phyloP scores from a whole-genome alignment of 2,797 vertebrate genomes.

The Xenentodon cancila region DNA sequence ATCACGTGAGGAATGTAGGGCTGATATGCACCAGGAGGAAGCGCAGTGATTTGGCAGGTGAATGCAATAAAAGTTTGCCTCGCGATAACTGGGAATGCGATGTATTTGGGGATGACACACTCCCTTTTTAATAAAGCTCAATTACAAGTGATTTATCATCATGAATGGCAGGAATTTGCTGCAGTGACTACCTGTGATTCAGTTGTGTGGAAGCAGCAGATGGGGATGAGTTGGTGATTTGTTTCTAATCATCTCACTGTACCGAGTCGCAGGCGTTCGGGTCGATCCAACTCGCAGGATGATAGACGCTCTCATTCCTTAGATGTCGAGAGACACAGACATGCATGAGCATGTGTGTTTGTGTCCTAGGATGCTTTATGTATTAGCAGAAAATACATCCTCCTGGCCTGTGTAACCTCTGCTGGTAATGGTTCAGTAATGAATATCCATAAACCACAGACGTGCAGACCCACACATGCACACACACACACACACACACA shows the following conservation, averaged over 20 bases:
- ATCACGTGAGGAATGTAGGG: conserved; percentile 35
- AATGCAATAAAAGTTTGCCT: conserved; percentile 41
- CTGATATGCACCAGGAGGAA: conserved; percentile 26
- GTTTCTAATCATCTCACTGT: conserved; percentile 52
- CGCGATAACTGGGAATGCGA: neutral
- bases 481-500: neutral
- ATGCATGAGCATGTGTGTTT: conserved; percentile 15
- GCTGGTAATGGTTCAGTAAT: conserved; percentile 75
- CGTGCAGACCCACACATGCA: conserved; percentile 54
- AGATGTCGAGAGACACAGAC: conserved; percentile 47
- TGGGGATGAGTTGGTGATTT: conserved; percentile 58
- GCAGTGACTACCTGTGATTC: conserved; percentile 34
- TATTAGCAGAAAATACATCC: conserved; percentile 67
- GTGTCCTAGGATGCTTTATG: conserved; percentile 46
- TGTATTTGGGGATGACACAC: conserved; percentile 7
- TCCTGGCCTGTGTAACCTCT: conserved; percentile 73
- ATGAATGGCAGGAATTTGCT: conserved; percentile 20
- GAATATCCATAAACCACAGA: conserved; percentile 76
- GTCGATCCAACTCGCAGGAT: conserved; percentile 49
- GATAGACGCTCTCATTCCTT: conserved; percentile 70
- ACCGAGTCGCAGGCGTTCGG: conserved; percentile 8
- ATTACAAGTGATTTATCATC: conserved; percentile 34
- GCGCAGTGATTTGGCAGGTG: conserved; percentile 7
- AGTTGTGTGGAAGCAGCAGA: conserved; percentile 44
- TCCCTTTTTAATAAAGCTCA: conserved; percentile 61